These are phyloP conservation scores for Micromussa lordhowensis DNA, from an alignment of 92 coral and sea anemone species.

Conservation along the genomic window DNA sequence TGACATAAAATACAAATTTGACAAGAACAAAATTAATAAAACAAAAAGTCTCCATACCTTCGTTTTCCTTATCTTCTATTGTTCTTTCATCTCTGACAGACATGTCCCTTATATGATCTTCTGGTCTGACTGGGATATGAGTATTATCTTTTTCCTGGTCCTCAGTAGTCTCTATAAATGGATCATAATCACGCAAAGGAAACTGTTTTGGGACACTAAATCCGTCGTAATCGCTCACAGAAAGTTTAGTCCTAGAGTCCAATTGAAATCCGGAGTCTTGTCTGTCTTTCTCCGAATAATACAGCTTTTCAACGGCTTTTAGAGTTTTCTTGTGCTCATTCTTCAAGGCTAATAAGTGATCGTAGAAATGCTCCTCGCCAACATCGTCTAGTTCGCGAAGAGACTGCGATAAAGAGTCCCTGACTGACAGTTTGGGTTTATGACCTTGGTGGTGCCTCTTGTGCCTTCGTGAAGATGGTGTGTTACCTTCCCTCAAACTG, in stretches of 20 bases:
- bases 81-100: constrained; percentile 70
- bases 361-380: constrained; percentile 88
- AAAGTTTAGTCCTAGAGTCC: constrained; percentile 73
- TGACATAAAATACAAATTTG: too few species aligned
- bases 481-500: constrained; percentile 29
- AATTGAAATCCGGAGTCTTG: constrained; percentile 74
- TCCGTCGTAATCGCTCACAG: constrained; percentile 58
- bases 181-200: constrained; percentile 63
- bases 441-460: constrained; percentile 69
- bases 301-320: constrained; percentile 85
- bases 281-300: constrained; percentile 81
- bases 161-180: constrained; percentile 50
- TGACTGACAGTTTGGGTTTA: constrained; percentile 68
- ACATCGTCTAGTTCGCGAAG: constrained; percentile 78
- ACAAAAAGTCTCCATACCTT: constrained; percentile 46
- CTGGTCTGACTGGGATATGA: constrained; percentile 46
- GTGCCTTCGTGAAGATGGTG: constrained; percentile 61
- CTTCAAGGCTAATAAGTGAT: constrained; percentile 79
- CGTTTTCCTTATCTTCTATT: constrained; percentile 53
- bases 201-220: constrained; percentile 37
- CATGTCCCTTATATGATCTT: constrained; percentile 81
- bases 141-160: constrained; percentile 34
- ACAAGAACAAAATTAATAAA: too few species aligned
- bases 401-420: constrained; percentile 76
- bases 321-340: constrained; percentile 92